Percentiles rank a stretch among this genome's conserved stretches.
Evolutionary conservation across 1,140 invertebrate species (phyloP).

Genomic region (Drosophila santomea): DNA sequence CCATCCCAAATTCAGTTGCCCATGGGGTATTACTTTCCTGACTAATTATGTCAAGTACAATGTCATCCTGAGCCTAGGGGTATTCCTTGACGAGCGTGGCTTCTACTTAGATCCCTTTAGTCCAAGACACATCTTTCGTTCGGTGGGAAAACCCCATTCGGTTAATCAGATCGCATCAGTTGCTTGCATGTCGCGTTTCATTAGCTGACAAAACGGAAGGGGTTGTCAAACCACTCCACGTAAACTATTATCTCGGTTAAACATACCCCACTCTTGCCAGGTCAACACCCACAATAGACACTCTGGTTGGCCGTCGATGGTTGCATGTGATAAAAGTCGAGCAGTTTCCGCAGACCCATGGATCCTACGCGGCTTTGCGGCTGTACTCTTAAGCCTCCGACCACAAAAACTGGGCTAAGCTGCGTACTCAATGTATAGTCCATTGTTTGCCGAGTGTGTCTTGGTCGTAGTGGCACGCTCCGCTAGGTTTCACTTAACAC

Average conservation of each 20-base stretch:
- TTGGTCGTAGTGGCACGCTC: conserved; percentile 45
- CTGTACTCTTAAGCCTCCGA: conserved; percentile 55
- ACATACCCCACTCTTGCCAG: conserved; percentile 3
- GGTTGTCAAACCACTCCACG: conserved; percentile 4
- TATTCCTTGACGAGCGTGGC: background rate
- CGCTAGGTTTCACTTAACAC: conserved; percentile 66
- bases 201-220: conserved; percentile 42
- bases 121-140: background rate
- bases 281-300: conserved; percentile 27
- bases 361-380: conserved; percentile 13
- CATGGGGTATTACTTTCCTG: background rate
- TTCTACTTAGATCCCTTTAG: background rate
- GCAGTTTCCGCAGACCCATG: conserved; percentile 22
- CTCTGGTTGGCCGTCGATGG: conserved; percentile 39
- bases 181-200: conserved; percentile 50
- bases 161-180: conserved; percentile 42
- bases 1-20: conserved; percentile 15
- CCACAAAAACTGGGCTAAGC: conserved; percentile 54
- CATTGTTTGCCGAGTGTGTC: conserved; percentile 34
- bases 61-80: background rate
- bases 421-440: conserved; percentile 11
- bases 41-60: background rate
- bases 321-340: conserved; percentile 75
- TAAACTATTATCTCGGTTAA: background rate
- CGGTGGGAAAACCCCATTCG: conserved; percentile 8